Conservation (phyloP, 2,797 vertebrate species). For the Gymnoscopelus microlampas region DNA sequence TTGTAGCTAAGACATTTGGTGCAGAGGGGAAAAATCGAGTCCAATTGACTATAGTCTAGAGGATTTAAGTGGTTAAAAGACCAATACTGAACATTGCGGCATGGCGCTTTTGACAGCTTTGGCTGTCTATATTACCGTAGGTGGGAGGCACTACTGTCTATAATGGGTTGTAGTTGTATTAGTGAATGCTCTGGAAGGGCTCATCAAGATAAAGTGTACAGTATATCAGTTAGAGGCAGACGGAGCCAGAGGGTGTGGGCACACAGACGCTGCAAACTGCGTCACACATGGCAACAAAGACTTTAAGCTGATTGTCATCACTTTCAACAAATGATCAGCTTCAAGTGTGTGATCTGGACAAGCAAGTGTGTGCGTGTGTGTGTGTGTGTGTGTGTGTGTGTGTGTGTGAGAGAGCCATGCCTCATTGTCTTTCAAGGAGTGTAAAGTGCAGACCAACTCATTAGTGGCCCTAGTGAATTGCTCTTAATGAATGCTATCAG, state of each 20-base stretch:
- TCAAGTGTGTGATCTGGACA: slow-evolving; percentile 9
- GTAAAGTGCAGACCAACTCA: slow-evolving; percentile 53
- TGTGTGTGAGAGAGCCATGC: slow-evolving; percentile 1
- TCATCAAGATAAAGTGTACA: slow-evolving; percentile 24
- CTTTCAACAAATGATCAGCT: slow-evolving; percentile 10
- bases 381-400: slow-evolving; percentile 9
- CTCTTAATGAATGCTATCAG: slow-evolving; percentile 67
- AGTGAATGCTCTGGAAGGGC: slow-evolving; percentile 38
- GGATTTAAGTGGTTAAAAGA: too few species aligned
- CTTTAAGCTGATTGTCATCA: neutral
- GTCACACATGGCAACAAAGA: slow-evolving; percentile 2
- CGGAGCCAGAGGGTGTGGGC: too few species aligned
- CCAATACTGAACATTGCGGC: neutral
- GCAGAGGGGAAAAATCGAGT: too few species aligned
- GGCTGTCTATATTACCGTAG: neutral
- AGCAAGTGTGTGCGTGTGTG: neutral
- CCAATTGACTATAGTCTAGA: too few species aligned
- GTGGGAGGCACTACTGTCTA: slow-evolving; percentile 17
- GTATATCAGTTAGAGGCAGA: slow-evolving; percentile 23
- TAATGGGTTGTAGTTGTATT: slow-evolving; percentile 29
- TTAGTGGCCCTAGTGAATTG: slow-evolving; percentile 52
- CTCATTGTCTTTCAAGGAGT: slow-evolving; percentile 50
- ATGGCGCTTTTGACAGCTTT: slow-evolving; percentile 14
- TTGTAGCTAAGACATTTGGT: too few species aligned
- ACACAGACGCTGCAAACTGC: neutral